Evolutionary conservation across 1,140 invertebrate genomes (phyloP), one percentile per base, ranked within the genome.

Genomic region (Cotesia chilonis): DNA sequence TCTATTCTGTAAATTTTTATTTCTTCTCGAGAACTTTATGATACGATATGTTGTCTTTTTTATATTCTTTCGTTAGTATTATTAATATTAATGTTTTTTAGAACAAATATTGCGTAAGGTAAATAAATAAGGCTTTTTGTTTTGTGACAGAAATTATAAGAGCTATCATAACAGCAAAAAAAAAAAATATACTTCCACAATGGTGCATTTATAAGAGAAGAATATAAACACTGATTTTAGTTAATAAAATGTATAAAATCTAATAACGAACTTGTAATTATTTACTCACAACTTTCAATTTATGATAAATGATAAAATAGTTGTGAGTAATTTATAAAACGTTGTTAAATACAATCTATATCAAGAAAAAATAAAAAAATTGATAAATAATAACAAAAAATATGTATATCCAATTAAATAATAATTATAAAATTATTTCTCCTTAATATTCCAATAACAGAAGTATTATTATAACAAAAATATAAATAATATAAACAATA

Each of bases 321-420:
- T 55, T 17, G 54, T 17, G 54, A 55, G 17, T 55, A 55, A 55
- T 9, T 14, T 2, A 55, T 59, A 59, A 59, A 17, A 59, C 41
- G 41, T 47, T 47, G 41, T 59, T 20, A 20, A 28, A 20, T 28
- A 59, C 17, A 59, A 59, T 20, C 57, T 59, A 59, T 2, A 59
- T 35, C n/a, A 59, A 59, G 6, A 59, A 47, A 47, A 47, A 47
- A 41, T 2, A 6, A 20, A 17, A 35, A 10, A 35, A 35, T 59
- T 59, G 57, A 59, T 59, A 35, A 59, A 59, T 36, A 59, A 28
- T 59, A 28, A 59, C 36, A 59, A 9, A 59, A 59, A 47, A 47
- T 59, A 59, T 20, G 57, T 59, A 59, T 59, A 59, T 59, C 17
- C 57, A 59, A 4, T 20, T 20, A 35, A 59, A 10, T 6, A 59